phyloP scores from a whole-genome alignment of 2,888 invertebrate genomes.

The Smittia sp. region DNA sequence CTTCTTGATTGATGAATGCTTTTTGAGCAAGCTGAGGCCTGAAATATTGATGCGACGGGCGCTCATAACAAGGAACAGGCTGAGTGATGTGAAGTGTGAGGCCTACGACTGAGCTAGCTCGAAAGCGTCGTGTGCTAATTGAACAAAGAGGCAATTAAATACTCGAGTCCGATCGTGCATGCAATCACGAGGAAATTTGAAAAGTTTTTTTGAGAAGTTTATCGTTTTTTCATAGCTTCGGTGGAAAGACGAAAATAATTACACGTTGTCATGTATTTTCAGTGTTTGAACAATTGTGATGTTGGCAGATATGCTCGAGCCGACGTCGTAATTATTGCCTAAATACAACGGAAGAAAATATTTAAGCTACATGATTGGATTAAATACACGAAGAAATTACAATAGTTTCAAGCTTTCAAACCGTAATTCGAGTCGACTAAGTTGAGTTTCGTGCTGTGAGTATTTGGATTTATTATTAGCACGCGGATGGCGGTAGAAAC shows the following conservation, averaged over 20 bases:
- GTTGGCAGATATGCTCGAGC: not conserved
- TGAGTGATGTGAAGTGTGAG: constrained; percentile 5
- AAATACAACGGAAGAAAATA: not conserved
- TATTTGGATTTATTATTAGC: constrained; percentile 8
- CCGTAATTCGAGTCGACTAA: not conserved
- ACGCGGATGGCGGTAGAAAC: not conserved
- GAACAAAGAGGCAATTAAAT: constrained; percentile 8
- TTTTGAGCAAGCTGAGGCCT: not conserved
- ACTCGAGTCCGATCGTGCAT: not conserved
- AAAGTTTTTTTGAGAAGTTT: not conserved
- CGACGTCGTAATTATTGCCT: not conserved
- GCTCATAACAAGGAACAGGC: no score
- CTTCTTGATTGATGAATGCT: constrained; percentile 25
- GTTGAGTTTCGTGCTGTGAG: constrained; percentile 1
- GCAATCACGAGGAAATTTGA: not conserved
- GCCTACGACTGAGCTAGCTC: no score
- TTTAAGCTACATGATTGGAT: not conserved
- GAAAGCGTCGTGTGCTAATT: not conserved
- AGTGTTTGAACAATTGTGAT: constrained; percentile 4
- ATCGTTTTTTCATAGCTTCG: no score
- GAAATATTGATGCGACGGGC: not conserved
- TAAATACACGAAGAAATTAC: constrained; percentile 4
- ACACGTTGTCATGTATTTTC: not conserved
- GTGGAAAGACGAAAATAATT: not conserved
- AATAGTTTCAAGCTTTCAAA: not conserved